Conservation (phyloP, 2,797 vertebrate species). For the Babyrousa celebensis region DNA sequence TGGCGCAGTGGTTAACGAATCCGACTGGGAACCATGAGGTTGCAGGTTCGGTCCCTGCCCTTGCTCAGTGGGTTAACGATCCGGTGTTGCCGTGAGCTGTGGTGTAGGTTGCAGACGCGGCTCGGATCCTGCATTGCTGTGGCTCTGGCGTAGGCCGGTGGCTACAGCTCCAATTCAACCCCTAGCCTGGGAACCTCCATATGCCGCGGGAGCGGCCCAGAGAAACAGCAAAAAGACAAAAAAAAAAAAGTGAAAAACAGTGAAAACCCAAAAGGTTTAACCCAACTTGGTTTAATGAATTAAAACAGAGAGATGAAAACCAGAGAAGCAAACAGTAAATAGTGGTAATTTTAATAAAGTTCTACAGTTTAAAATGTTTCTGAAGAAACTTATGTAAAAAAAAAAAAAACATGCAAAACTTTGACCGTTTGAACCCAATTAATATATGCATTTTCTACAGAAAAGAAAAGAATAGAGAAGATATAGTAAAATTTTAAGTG, state of each 20-base stretch:
- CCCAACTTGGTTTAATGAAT: constrained; percentile 9
- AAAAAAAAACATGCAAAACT: background rate
- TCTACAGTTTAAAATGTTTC: constrained; percentile 4
- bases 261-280: background rate
- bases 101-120: no score
- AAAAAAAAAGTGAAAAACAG: constrained; percentile 50
- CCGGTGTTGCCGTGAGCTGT: no score
- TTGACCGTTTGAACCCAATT: background rate
- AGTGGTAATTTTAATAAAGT: background rate
- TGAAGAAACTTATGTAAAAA: constrained; percentile 8
- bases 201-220: no score
- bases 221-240: no score
- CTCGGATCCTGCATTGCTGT: no score
- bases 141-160: no score
- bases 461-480: background rate
- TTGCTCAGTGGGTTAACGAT: no score
- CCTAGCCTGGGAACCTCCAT: no score
- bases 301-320: constrained; percentile 22
- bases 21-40: no score
- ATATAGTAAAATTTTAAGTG: background rate
- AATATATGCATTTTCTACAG: background rate
- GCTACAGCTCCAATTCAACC: no score
- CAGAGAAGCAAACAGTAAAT: background rate
- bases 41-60: no score
- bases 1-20: no score